Evolutionary conservation across 1,140 invertebrate species (phyloP).

Genomic region (Bathynomus jamesi): DNA sequence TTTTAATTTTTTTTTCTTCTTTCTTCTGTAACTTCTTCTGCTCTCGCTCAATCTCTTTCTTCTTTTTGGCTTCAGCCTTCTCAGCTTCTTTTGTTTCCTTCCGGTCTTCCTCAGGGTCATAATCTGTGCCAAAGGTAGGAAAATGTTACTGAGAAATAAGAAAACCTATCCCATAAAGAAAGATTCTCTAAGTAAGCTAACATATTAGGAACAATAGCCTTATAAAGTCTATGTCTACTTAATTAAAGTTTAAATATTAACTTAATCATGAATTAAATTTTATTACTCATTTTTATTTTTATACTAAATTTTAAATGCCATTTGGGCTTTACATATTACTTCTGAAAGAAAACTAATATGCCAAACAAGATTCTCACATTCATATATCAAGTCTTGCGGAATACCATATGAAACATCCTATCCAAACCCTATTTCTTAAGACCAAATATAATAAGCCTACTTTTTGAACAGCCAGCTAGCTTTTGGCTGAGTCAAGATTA

Average conservation of each 20-base stretch:
- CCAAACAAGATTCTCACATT: no score
- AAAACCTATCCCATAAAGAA: neutral
- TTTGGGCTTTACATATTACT: no score
- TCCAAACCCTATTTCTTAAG: no score
- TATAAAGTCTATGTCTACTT: neutral
- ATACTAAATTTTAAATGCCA: no score
- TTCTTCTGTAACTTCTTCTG: constrained; percentile 3
- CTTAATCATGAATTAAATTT: neutral
- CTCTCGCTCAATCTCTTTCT: neutral
- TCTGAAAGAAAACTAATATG: no score
- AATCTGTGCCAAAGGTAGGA: neutral
- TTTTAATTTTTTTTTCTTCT: neutral
- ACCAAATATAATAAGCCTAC: no score
- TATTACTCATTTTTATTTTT: neutral
- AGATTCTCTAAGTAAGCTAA: neutral
- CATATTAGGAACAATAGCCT: neutral
- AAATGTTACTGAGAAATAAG: neutral
- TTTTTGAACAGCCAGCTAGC: no score
- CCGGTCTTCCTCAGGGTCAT: constrained; percentile 13
- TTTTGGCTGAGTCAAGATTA: no score
- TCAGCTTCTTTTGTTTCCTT: constrained; percentile 9
- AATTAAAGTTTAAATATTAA: neutral
- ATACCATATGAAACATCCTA: no score
- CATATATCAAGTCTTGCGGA: no score
- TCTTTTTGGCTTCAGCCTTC: neutral